Evolutionary conservation across 2,113 vertebrate species (phyloP), one percentile per base, ranked within the genome.

Genomic region (Mormyrus iriodes): DNA sequence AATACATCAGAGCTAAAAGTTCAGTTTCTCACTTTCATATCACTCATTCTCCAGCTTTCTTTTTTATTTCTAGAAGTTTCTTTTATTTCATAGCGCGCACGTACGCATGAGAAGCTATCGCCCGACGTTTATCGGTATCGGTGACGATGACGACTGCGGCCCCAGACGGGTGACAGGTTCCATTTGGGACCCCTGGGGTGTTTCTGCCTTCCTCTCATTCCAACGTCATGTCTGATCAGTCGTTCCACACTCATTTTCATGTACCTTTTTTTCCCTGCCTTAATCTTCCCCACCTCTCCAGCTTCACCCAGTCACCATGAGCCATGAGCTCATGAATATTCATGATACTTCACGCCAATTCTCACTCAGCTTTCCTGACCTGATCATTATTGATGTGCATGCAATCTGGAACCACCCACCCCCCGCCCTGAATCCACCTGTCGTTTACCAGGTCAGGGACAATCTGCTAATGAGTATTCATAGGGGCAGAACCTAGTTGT

Each of bases 251-350:
- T 86, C 5, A 3, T 27, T 17, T 21, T 27, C 55, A 79, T 65
- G 12, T n/a, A 27, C 58, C 58, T 53, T 46, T 65, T 86, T 58
- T 21, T 35, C 53, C 7, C 27, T 13, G 44, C 4, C 27, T 73
- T n/a, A 17, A 84, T 84, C 24, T 84, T 39, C 21, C 4, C 35
- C 17, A 24, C 1, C 6, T 24, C 82, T 3, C 4, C 17, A 48
- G 24, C 46, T 49, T 21, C 44, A 10, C 24, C 83, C 44, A 27
- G 4, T n/a, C 46, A 51, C 51, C 85, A 35, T 21, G 27, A 35
- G 51, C 49, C 85, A 58, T 7, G 27, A 53, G 51, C 31, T 86
- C 31, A 55, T 86, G 85, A 42, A 86, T 86, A 86, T 53, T 86
- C 85, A 86, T 21, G 13, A 35, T 46, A 13, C n/a, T 46, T n/a